phyloP scores from a whole-genome alignment of 2,113 vertebrate genomes.

The Rhynchomys soricoides region DNA sequence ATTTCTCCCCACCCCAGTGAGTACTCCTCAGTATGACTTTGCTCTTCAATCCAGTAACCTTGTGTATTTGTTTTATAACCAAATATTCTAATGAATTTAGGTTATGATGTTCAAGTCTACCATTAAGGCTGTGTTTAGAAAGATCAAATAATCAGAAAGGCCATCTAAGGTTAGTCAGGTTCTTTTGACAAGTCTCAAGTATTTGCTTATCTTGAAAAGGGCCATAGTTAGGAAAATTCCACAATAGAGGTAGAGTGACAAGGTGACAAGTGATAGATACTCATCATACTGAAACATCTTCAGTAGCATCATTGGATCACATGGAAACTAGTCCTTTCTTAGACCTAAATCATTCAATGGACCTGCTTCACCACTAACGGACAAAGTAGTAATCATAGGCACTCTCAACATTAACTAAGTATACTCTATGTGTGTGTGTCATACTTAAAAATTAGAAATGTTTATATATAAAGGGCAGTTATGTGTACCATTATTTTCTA shows the following conservation, averaged over 20 bases:
- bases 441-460: neutral
- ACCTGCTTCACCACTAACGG: neutral
- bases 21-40: neutral
- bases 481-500: neutral
- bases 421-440: neutral
- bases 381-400: neutral
- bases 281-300: neutral
- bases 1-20: neutral
- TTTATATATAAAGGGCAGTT: neutral
- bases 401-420: neutral
- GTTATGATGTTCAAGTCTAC: neutral
- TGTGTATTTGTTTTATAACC: neutral
- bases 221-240: neutral
- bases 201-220: constrained; percentile 2
- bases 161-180: neutral
- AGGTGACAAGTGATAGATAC: neutral
- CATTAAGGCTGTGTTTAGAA: neutral
- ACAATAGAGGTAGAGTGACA: neutral
- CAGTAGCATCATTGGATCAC: neutral
- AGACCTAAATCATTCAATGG: neutral
- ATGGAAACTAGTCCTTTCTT: neutral
- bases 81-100: neutral
- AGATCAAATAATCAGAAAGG: neutral
- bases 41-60: neutral
- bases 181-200: neutral